phyloP scores from a whole-genome alignment of 1,140 invertebrate species.

The Zaprionus ghesquierei region DNA sequence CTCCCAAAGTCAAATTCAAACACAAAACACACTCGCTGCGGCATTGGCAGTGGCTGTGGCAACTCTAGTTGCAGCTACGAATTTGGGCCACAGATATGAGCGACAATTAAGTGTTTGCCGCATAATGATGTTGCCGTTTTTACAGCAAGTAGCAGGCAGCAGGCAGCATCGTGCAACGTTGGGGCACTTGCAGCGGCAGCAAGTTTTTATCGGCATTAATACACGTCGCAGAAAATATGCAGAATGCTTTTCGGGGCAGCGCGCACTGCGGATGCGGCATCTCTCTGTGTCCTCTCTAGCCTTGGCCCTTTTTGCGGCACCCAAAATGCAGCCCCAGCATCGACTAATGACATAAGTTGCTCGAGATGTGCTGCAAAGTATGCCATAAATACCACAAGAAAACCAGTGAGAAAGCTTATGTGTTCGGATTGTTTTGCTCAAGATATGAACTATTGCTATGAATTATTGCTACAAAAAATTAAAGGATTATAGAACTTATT shows the following conservation, averaged over 20 bases:
- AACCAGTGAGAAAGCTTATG: background rate
- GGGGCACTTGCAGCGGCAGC: conserved; percentile 36
- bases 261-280: conserved; percentile 15
- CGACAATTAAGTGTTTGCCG: conserved; percentile 79
- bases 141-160: conserved; percentile 37
- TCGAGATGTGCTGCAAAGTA: background rate
- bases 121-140: conserved; percentile 77
- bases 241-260: conserved; percentile 43
- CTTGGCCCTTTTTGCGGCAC: conserved; percentile 10
- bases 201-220: conserved; percentile 66
- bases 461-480: too few relatives aligned
- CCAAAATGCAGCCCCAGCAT: conserved; percentile 21
- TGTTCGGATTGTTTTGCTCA: too few relatives aligned
- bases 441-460: too few relatives aligned
- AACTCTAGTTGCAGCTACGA: conserved; percentile 11
- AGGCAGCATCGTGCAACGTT: conserved; percentile 15
- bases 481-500: too few relatives aligned
- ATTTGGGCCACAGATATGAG: conserved; percentile 66
- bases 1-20: background rate
- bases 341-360: conserved; percentile 38
- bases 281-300: background rate
- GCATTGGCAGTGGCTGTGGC: conserved; percentile 20
- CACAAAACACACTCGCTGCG: conserved; percentile 20
- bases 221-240: conserved; percentile 54
- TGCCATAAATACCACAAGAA: background rate